These are phyloP conservation scores for Serinus canaria DNA, from an alignment of 2,113 vertebrate genomes.

Conservation along the genomic window DNA sequence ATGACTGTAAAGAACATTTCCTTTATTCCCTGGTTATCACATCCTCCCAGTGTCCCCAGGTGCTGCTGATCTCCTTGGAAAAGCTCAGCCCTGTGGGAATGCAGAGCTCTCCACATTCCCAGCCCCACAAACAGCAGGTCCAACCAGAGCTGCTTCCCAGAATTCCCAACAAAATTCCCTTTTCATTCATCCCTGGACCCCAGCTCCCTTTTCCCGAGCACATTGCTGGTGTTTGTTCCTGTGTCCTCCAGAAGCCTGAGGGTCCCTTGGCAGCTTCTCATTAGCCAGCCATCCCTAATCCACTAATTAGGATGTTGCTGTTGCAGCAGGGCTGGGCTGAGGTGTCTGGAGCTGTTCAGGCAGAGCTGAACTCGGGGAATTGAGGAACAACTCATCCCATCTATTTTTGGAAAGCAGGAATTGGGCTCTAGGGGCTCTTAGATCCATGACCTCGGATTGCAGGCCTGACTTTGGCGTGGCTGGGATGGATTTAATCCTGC, in stretches of 20 bases:
- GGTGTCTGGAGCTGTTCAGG: background rate
- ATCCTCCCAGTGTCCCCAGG: background rate
- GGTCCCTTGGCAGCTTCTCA: background rate
- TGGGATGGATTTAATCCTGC: background rate
- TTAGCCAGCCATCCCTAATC: background rate
- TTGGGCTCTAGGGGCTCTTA: background rate
- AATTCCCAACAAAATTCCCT: background rate
- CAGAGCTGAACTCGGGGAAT: background rate
- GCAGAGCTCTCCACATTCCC: background rate
- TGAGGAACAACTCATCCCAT: background rate
- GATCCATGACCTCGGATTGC: background rate
- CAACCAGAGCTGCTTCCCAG: fast-evolving
- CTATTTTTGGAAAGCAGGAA: background rate
- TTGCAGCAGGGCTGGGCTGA: background rate
- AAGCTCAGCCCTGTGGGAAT: fast-evolving
- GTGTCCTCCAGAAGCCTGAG: background rate
- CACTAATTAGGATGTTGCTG: background rate
- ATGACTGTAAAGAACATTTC: fast-evolving
- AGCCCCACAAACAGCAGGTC: fast-evolving
- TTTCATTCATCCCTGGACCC: fast-evolving
- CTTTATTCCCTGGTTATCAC: fast-evolving
- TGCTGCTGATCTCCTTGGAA: background rate
- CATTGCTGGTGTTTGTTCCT: fast-evolving
- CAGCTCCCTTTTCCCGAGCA: background rate
- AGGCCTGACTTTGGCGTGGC: background rate